These are phyloP conservation scores for Littorina saxatilis DNA, from an alignment of 1,140 invertebrate species.

Conservation along the genomic window DNA sequence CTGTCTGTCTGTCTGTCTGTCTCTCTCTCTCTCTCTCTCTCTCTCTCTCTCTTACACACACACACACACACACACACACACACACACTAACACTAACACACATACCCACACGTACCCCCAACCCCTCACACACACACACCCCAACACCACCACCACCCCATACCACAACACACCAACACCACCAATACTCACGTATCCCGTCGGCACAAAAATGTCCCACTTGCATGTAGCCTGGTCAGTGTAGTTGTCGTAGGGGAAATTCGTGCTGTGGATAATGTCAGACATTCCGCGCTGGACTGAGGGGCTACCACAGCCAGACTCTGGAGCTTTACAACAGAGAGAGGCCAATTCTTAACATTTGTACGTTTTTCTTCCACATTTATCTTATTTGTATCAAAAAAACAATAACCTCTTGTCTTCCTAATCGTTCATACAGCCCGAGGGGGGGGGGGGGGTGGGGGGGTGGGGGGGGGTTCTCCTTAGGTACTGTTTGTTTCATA, in stretches of 20 bases:
- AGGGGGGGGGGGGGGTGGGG: no score
- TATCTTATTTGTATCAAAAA: no score
- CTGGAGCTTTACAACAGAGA: background rate
- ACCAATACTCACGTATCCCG: background rate
- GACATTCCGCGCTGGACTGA: background rate
- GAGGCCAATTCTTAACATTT: no score
- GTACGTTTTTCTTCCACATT: no score
- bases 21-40: background rate
- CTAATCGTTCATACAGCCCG: no score
- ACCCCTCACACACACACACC: background rate
- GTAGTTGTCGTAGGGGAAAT: constrained; percentile 31
- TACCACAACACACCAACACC: background rate
- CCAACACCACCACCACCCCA: background rate
- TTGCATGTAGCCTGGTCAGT: background rate
- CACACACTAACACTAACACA: background rate
- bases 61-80: background rate
- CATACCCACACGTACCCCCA: background rate
- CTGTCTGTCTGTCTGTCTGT: background rate
- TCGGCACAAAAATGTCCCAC: constrained; percentile 14
- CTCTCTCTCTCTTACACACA: no score
- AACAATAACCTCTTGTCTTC: no score
- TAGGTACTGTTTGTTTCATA: no score
- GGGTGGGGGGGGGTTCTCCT: no score
- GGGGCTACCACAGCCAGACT: constrained; percentile 14
- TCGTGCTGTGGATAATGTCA: constrained; percentile 29